These are phyloP conservation scores for rat (Rattus norvegicus) DNA, from an alignment of 2,113 vertebrate genomes.

Conservation along the genomic window DNA sequence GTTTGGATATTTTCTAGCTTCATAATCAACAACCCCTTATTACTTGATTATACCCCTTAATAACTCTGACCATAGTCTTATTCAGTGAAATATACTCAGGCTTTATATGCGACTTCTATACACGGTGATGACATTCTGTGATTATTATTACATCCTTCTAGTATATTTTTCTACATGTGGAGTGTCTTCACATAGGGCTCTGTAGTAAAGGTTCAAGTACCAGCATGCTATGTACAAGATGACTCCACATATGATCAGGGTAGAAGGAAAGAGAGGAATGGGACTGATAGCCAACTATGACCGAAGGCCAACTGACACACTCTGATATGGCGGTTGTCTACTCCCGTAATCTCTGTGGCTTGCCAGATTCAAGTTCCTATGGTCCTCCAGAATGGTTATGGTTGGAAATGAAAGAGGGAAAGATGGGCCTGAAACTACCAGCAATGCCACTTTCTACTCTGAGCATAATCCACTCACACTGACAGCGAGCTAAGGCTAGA, in stretches of 20 bases:
- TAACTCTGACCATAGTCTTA: neutral
- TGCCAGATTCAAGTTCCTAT: accelerated
- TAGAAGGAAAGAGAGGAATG: neutral
- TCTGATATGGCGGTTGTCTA: too few relatives aligned
- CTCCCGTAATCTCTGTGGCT: neutral
- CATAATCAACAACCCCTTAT: neutral
- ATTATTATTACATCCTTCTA: neutral
- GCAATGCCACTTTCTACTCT: neutral
- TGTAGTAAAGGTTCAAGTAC: neutral
- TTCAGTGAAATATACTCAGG: neutral
- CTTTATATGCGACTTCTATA: neutral
- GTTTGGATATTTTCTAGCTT: neutral
- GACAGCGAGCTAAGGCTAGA: neutral
- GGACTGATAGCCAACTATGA: neutral
- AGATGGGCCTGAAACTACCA: neutral
- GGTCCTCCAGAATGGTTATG: neutral
- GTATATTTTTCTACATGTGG: neutral
- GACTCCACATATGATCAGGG: neutral
- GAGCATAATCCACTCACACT: neutral
- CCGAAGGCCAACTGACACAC: neutral
- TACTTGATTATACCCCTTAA: neutral
- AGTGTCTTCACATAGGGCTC: neutral
- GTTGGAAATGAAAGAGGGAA: neutral
- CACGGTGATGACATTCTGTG: neutral
- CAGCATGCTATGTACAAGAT: neutral